Base-by-base conservation (phyloP, 2,797 vertebrate genomes). In the Centroberyx gerrardi region DNA sequence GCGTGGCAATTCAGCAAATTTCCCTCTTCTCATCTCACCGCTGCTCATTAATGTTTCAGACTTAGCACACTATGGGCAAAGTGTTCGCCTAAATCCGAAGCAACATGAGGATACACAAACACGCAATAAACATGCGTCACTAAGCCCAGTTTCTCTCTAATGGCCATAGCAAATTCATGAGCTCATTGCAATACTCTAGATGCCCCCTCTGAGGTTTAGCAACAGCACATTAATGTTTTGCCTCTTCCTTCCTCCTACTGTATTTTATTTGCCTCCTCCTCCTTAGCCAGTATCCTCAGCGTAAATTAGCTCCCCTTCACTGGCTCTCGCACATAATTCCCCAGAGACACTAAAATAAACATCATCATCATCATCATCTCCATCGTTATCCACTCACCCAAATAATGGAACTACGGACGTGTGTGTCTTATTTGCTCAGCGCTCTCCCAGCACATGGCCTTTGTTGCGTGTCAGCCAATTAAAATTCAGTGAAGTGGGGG, bases 1-100 rank as follows among this genome's bases (percentile, higher is more conserved):
- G 64, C 18, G 10, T 33, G 76, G 69, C 79, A 82, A 66, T 87
- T 83, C 72, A 65, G 72, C 64, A 70, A 67, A 78, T 78, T 65
- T 31, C 36, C 68, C 69, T 68, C 66, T 61, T 63, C 69, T 72
- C 79, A 78, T 85, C 76, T 80, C 72, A 22, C 8, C 62, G 28
- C 54, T 27, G 80, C 82, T 90, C 80, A 87, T 93, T 83, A 92
- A 92, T 83, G 85, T 92, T 86, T 91, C 67, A 89, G 60, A 73
- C 58, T 49, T 22, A 48, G 61, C 49, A 63, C 73, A 18, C 53
- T 53, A 38, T 64, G 72, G 75, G 80, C 68, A 68, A 77, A 76
- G 63, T 76, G 54, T 79, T 78, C 3, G 13, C 68, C 77, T 78
- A 72, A 86, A 85, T 74, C 71, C 44, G 46, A 36, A 53, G 44